Base-by-base conservation (phyloP, 2,888 invertebrate genomes). In the Pyrrhia umbra region DNA sequence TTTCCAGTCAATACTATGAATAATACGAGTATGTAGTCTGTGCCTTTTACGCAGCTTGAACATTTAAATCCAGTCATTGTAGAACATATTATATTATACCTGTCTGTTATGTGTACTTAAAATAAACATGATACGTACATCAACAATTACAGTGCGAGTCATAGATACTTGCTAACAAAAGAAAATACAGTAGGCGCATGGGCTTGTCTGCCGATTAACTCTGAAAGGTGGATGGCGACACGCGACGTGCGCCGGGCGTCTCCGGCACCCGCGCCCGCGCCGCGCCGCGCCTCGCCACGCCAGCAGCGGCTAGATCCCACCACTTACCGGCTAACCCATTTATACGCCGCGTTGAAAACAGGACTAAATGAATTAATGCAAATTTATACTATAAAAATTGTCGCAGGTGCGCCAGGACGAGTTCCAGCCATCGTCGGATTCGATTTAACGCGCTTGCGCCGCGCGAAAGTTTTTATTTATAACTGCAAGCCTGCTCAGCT, bases 331-430 rank as follows among this genome's bases (percentile, higher is more conserved):
- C 92, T 95, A 95, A 95, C 95, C 95, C 92, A 94, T 94, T 94
- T 94, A 94, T 91, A 91, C 90, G 83, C 83, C 71, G 79, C 89
- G 88, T 87, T 92, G 90, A 90, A 92, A 94, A 94, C 93, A 93
- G 93, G 92, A 92, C 91, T 91, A 94, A 94, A 94, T 94, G 93
- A 94, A 94, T 95, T 94, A 93, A 95, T 94, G 94, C 92, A 93
- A 95, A 95, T 94, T 91, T 94, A 95, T 94, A 94, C 95, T 92
- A 93, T 95, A 94, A 94, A 95, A 95, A 94, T 93, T 94, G 94
- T 95, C 94, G 94, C 95, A 95, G 95, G 95, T 95, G 95, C 93
- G 86, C 79, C 66, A 80, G 85, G 94, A 94, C 95, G 89, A 90
- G 94, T 95, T 94, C 90, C 92, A 92, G 85, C 89, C 90, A 89